Conservation (phyloP, 2,113 vertebrate species). For the Seriola quinqueradiata region DNA sequence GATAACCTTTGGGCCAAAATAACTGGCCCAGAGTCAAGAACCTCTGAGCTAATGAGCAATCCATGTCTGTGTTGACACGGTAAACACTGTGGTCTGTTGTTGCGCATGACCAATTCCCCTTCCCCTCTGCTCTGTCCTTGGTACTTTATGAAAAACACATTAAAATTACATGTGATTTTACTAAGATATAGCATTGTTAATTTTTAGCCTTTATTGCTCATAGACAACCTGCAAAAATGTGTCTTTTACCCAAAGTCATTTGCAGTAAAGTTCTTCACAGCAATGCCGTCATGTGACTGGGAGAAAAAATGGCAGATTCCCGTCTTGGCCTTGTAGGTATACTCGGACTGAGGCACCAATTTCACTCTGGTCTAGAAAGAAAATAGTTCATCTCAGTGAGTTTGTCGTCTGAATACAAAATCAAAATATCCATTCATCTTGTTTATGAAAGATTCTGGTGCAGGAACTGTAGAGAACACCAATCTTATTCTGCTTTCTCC, state of each 20-base stretch:
- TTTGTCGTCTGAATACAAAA: conserved; percentile 36
- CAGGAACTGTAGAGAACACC: neutral
- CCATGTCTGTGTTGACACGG: conserved; percentile 55
- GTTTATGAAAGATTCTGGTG: conserved; percentile 5
- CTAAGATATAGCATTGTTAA: conserved; percentile 8
- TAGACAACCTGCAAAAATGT: neutral
- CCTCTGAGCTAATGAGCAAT: conserved; percentile 35
- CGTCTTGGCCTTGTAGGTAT: conserved; percentile 88
- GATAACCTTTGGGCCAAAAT: conserved; percentile 18
- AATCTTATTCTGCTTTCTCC: conserved; percentile 8
- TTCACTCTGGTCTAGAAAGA: conserved; percentile 87
- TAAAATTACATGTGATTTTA: conserved; percentile 6
- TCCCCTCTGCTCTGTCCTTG: conserved; percentile 34
- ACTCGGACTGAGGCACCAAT: conserved; percentile 88
- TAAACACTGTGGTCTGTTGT: conserved; percentile 51
- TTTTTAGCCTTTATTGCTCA: conserved; percentile 33
- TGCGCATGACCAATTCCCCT: neutral
- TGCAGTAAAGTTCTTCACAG: conserved; percentile 85
- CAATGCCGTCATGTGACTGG: conserved; percentile 82
- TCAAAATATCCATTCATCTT: conserved; percentile 18
- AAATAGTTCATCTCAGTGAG: conserved; percentile 34
- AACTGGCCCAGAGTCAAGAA: conserved; percentile 22
- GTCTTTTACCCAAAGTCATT: conserved; percentile 89
- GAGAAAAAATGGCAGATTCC: conserved; percentile 90
- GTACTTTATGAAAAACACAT: conserved; percentile 19